A percentile compares a stretch with the other conserved stretches of the same genome.
These are phyloP conservation scores for Ranitomeya imitator DNA, from an alignment of 2,113 vertebrate genomes.

Conservation along the genomic window DNA sequence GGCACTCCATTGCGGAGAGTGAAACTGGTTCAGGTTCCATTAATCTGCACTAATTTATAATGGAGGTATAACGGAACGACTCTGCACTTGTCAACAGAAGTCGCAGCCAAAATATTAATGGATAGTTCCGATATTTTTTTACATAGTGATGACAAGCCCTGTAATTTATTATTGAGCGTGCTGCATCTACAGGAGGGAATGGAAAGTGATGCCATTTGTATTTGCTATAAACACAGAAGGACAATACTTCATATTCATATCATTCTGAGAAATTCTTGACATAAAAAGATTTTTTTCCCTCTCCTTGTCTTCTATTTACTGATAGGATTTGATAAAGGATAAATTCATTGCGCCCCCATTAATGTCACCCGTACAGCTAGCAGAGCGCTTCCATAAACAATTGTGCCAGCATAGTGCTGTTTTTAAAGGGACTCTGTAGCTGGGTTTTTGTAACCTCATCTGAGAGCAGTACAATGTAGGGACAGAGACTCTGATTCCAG, in stretches of 20 bases:
- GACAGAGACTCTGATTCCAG: too few relatives aligned
- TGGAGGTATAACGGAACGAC: constrained; percentile 10
- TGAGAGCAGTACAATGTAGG: too few relatives aligned
- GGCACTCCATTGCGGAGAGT: neutral
- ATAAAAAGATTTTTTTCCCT: too few relatives aligned
- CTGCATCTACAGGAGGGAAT: neutral
- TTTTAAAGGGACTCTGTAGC: too few relatives aligned
- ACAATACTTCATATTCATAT: neutral
- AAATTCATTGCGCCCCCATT: neutral
- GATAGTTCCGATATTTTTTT: constrained; percentile 28
- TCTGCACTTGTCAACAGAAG: constrained; percentile 26
- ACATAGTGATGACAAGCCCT: constrained; percentile 1
- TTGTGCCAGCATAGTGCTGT: too few relatives aligned
- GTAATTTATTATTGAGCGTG: neutral
- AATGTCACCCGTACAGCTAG: neutral
- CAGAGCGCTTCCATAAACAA: neutral
- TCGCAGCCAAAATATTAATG: constrained; percentile 27
- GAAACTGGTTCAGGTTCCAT: neutral
- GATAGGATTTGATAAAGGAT: neutral
- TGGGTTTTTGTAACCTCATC: too few relatives aligned
- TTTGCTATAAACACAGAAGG: neutral
- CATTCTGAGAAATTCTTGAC: neutral
- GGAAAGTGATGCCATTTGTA: neutral
- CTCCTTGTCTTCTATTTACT: neutral
- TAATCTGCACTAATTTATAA: constrained; percentile 43